These are phyloP conservation scores for Platanista minor DNA, from an alignment of 2,113 vertebrate genomes.

Conservation along the genomic window DNA sequence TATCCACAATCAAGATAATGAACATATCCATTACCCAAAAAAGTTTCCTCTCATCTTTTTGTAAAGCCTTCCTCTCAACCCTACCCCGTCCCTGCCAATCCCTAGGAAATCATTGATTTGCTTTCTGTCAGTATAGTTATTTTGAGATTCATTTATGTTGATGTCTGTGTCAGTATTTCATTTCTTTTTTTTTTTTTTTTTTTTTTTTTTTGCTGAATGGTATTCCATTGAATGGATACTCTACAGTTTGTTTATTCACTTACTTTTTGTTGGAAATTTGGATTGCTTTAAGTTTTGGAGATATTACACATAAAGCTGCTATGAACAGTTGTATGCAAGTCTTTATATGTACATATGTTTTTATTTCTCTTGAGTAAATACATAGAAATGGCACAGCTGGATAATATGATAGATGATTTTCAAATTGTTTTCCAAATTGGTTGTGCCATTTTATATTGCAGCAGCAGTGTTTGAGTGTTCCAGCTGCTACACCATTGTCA, in stretches of 20 bases:
- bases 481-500: not conserved
- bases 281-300: not conserved
- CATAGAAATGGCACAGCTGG: not conserved
- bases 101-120: not conserved
- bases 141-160: not conserved
- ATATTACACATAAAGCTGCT: not conserved
- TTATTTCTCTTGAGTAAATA: not conserved
- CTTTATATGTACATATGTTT: not conserved
- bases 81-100: not conserved
- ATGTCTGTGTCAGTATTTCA: not conserved
- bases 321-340: not conserved
- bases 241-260: not conserved
- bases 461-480: not conserved
- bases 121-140: not conserved
- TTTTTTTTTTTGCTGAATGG: not conserved
- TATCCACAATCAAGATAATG: not conserved
- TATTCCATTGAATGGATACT: not conserved
- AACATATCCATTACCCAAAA: not conserved
- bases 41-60: not conserved
- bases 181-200: not conserved
- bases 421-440: not conserved
- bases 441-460: not conserved
- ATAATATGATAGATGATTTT: not conserved
- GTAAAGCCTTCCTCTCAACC: not conserved
- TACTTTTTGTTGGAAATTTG: not conserved